These are phyloP conservation scores for Ennomos fuscantarius DNA, from an alignment of 2,888 invertebrate species.

Conservation along the genomic window DNA sequence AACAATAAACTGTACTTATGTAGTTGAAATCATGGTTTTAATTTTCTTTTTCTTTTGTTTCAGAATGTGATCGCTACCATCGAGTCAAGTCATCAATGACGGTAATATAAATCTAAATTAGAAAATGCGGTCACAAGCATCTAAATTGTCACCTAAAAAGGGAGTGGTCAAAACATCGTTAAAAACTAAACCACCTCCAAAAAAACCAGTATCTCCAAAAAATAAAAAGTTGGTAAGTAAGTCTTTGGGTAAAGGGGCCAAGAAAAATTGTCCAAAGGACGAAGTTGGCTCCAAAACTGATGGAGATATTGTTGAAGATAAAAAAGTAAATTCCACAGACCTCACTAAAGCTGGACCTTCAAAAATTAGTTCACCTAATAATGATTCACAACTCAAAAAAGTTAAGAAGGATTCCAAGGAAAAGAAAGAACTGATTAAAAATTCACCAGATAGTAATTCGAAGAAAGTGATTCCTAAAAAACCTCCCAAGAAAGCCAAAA, in stretches of 20 bases:
- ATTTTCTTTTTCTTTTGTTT: constrained; percentile 59
- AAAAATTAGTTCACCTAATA: constrained; percentile 54
- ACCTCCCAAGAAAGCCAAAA: constrained; percentile 47
- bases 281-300: constrained; percentile 57
- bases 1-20: too few species aligned
- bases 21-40: background rate
- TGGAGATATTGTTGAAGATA: constrained; percentile 55
- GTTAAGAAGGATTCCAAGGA: constrained; percentile 68
- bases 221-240: constrained; percentile 68
- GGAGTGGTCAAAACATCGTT: constrained; percentile 71
- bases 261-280: constrained; percentile 62
- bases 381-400: constrained; percentile 67
- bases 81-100: constrained; percentile 69
- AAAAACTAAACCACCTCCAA: constrained; percentile 66
- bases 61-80: constrained; percentile 72
- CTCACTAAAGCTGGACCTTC: constrained; percentile 56
- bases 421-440: constrained; percentile 70
- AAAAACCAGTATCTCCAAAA: constrained; percentile 64
- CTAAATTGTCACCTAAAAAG: constrained; percentile 78
- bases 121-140: constrained; percentile 81
- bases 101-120: constrained; percentile 60
- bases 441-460: constrained; percentile 37
- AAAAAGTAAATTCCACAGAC: constrained; percentile 55
- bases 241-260: constrained; percentile 59
- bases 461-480: constrained; percentile 62